Base-by-base conservation (phyloP, 2,113 vertebrate genomes). In the Dasypus novemcinctus region DNA sequence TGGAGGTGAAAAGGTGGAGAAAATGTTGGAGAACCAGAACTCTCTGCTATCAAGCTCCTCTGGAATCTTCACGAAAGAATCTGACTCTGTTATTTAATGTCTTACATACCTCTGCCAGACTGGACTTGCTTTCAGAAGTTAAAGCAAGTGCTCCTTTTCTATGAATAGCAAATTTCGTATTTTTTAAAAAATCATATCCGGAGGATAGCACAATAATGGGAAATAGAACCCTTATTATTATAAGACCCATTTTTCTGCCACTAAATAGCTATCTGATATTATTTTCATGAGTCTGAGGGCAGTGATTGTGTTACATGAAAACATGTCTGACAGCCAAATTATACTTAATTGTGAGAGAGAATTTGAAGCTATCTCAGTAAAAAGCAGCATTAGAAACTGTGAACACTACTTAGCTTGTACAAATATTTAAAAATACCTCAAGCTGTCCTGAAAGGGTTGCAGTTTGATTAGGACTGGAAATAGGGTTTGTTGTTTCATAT, bases 81-180 rank as follows among this genome's bases (percentile, higher is more conserved):
- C 94, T 14, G 98, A 99, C 88, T 99, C 99, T 71, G 98, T 98
- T 85, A 97, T 99, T 96, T 99, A 98, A 99, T 96, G 94, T 64
- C 49, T 79, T 85, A 64, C 15, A 43, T 95, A 95, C 81, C 79
- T 97, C 27, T 81, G 82, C 91, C 91, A 97, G 92, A 96, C 95
- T 18, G 23, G 91, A 93, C 95, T 97, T 91, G 88, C 97, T 97
- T 97, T 94, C 85, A 4, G 93, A 96, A 97, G 91, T 84, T 97
- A 91, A 82, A 96, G 95, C 97, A 96, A 95, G 86, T 90, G 98
- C 97, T 90, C 96, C 82, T 96, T 95, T 98, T 92, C 91, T 97
- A 98, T 96, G 92, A 97, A 96, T 96, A 97, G 84, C 95, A 98
- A 95, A 97, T 97, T 94, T 59, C 88, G 61, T 81, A 92, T 97